Evolutionary conservation across 2,888 invertebrate genomes (phyloP).

Genomic region (Mechanitis mazaeus): DNA sequence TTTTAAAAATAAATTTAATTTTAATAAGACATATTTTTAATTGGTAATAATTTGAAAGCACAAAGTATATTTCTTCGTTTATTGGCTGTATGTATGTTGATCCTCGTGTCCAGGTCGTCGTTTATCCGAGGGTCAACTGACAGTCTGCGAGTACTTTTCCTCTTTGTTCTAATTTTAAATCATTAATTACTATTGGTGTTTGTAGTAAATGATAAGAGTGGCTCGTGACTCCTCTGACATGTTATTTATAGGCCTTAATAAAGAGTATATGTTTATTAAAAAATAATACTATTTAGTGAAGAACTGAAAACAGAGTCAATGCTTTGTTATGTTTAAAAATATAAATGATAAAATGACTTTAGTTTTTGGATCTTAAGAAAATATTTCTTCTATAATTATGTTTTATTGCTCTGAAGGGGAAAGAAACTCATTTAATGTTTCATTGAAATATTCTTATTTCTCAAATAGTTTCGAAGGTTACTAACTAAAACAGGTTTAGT

Average conservation of each 20-base stretch:
- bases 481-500: slow-evolving; percentile 20
- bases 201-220: slow-evolving; percentile 20
- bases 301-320: neutral
- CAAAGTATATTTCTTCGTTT: neutral
- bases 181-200: slow-evolving; percentile 40
- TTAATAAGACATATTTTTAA: no score
- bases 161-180: slow-evolving; percentile 60
- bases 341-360: no score
- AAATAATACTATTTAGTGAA: no score
- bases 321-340: neutral
- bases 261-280: neutral
- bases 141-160: slow-evolving; percentile 58
- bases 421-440: no score
- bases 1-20: no score
- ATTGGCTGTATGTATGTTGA: slow-evolving; percentile 12
- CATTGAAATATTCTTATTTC: no score
- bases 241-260: neutral
- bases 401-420: no score
- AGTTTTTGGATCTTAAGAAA: no score
- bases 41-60: neutral
- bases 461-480: slow-evolving; percentile 6
- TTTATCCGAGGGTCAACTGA: slow-evolving; percentile 47
- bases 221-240: slow-evolving; percentile 2
- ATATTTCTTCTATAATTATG: no score
- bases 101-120: slow-evolving; percentile 43